Conservation (phyloP, 1,140 invertebrate species). For the Euwallacea similis region DNA sequence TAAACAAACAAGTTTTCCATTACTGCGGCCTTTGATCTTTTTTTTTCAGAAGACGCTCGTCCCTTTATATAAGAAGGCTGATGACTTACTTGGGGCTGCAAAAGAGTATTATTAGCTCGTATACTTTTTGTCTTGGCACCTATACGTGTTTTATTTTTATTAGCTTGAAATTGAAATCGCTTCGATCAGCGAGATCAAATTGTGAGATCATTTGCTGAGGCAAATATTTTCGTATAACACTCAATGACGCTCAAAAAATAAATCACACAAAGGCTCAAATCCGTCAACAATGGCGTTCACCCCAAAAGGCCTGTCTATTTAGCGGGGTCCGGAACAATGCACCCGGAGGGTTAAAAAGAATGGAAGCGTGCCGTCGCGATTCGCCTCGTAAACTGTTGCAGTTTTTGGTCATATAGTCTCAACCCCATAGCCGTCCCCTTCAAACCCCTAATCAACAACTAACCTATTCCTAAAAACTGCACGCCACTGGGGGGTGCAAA, state of each 20-base stretch:
- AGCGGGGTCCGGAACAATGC: conserved; percentile 19
- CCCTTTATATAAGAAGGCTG: no score
- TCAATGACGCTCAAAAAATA: conserved; percentile 27
- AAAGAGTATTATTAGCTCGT: no score
- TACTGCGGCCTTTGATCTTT: conserved; percentile 33
- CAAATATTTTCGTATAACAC: conserved; percentile 11
- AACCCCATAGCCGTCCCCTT: background rate
- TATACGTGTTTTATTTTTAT: no score
- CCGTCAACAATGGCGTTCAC: conserved; percentile 22
- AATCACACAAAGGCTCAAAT: conserved; percentile 26
- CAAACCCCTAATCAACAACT: no score
- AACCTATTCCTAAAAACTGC: background rate
- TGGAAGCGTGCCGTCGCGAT: conserved; percentile 12
- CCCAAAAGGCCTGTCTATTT: conserved; percentile 24
- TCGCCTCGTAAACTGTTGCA: background rate
- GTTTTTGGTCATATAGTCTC: background rate
- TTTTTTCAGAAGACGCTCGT: conserved; percentile 2
- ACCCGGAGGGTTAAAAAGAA: conserved; percentile 14
- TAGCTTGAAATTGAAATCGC: no score
- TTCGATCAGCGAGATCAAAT: no score
- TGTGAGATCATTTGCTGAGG: background rate
- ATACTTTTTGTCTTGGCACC: no score
- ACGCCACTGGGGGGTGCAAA: background rate
- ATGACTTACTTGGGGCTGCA: no score
- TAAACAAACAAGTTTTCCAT: conserved; percentile 39